Evolutionary conservation across 2,113 vertebrate species (phyloP), one percentile per base, ranked within the genome.

Genomic region (Climacteris rufus): DNA sequence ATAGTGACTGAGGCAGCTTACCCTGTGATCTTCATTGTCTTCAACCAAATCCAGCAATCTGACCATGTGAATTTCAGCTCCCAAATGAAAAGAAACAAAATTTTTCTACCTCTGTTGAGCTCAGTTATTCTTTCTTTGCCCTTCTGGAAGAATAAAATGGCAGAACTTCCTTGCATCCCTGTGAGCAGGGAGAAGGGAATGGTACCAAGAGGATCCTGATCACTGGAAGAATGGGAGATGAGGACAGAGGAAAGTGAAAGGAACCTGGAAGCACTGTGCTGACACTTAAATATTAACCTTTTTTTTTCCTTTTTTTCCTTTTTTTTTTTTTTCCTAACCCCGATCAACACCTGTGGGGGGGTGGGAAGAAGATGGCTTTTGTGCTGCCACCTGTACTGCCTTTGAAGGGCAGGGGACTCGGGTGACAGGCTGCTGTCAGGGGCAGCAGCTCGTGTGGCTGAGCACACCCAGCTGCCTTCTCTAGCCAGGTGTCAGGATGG

Each of bases 351-450:
- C 10, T 9, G 2, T 4, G 15, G 8, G 44, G 27, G 5, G 11
- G 9, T 30, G 8, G 13, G 13, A 21, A 76, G n/a, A 57, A 63
- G 28, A 33, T 88, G 75, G 40, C 25, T 82, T 50, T 19, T 18
- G 21, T 59, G 53, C 60, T 91, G 45, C 23, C 35, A 19, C 31
- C 42, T 19, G 2, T 44, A 1, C 7, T 91, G 10, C 37, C 45
- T 44, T 33, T 42, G 70, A 21, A 40, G 45, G 52, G 16, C 18
- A 2, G 8, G 33, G n/a, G 20, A 4, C 28, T 54, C 47, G 28
- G 3, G 0, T 9, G 40, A 25, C n/a, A 11, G 65, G 37, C 47
- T 68, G n/a, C 30, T 7, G 1, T 5, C 20, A 2, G 20, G 10
- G 35, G 5, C 35, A 15, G 35, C 30, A 30, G 37, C 15, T 31